Base-by-base conservation (phyloP, 1,140 invertebrate species). In the Sogatella furcifera region DNA sequence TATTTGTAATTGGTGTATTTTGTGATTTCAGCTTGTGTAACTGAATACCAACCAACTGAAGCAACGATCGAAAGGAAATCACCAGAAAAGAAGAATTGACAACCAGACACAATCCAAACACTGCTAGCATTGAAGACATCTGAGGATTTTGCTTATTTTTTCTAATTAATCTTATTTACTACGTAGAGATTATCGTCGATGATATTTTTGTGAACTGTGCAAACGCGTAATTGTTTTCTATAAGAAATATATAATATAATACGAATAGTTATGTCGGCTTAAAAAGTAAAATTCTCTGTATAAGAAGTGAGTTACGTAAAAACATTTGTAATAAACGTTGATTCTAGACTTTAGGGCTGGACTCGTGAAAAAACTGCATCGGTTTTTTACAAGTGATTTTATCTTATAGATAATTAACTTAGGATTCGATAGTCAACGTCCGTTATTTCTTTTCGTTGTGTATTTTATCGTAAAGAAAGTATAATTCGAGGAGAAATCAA, bases 81-180 rank as follows among this genome's bases (percentile, higher is more conserved):
- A 76, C 72, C 65, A 66, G 68, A 69, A 74, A 70, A 70, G 69
- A 65, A 72, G 72, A 76, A 75, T 75, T 75, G 75, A 73, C 72
- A 73, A 71, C 77, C 76, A 73, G 75, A 80, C 77, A 84, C 81
- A 85, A 84, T 78, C 78, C 81, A 80, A 79, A 86, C 81, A 81
- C 84, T 87, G 86, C 86, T 85, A 84, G 85, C 85, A 88, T 88
- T 88, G 86, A 88, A 86, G 85, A 88, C 86, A 89, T 89, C 86
- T 88, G 86, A 87, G 85, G 85, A 88, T 85, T 80, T 81, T 83
- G 41, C 38, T 43, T 38, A 42, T 59, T 60, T 60, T 15, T 22
- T 58, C 22, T n/a, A 46, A 55, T 17, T 55, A 55, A 55, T 55
- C n/a, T 55, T 55, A 28, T 55, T 55, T 28, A 54, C 34, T 38